Evolutionary conservation across 2,797 vertebrate genomes (phyloP), one percentile per base, ranked within the genome.

Genomic region (Syndactyla subalaris): DNA sequence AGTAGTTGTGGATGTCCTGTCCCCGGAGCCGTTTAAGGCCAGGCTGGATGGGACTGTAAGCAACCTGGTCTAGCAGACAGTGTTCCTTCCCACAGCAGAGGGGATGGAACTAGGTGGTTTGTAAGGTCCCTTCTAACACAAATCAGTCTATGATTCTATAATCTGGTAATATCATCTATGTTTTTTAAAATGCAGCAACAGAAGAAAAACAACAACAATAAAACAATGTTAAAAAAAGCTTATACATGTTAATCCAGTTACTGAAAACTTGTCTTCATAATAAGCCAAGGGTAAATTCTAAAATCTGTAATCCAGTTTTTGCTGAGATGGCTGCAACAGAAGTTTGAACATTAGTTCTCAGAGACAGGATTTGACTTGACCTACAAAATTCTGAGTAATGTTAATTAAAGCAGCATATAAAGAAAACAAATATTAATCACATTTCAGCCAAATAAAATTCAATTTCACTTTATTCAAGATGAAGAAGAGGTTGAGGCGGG

Each of bases 391-490:
- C 39, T 70, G 14, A 73, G 29, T 63, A 78, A 77, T 9, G 7
- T 46, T 63, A 57, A 70, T 67, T 82, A 63, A 74, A 75, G 20
- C 15, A 38, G 29, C 21, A 54, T 34, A 41, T 49, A 43, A 81
- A 71, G 41, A 86, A 93, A 83, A n/a, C 17, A 78, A 91, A n/a
- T 27, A 83, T 63, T 38, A 90, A 83, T 62, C 51, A 72, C 19
- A 41, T 81, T 72, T 21, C 46, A 86, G 22, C 68, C 38, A 58
- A 84, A 71, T 89, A 72, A 91, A 95, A 86, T 75, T 92, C 29
- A 81, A 24, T 75, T 94, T 93, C 41, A 46, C 24, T 96, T 96
- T 96, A 96, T 94, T 96, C 36, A 85, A 85, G 55, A 46, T 43
- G 23, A 65, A 59, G 71, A 55, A 27, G 24, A 51, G 19, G 18